Evolutionary conservation across 2,113 vertebrate species (phyloP), one percentile per base, ranked within the genome.

Genomic region (Larimichthys crocea): DNA sequence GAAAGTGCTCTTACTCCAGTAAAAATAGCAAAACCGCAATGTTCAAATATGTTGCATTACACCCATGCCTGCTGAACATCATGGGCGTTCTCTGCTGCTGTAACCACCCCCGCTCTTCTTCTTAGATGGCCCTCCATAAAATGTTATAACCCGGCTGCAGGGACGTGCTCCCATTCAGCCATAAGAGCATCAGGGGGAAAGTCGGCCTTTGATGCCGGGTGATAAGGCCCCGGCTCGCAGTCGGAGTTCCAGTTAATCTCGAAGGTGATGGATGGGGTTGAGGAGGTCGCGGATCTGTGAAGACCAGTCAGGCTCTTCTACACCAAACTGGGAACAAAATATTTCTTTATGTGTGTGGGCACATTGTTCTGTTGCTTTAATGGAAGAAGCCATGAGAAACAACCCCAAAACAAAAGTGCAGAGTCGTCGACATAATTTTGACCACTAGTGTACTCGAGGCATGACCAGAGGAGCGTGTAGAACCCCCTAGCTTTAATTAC

Each of bases 11-110:
- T 72, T 31, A 56, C 31, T 29, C 35, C 20, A 78, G 29, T 65
- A 16, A 61, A 85, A 80, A 75, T 50, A 78, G 48, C 63, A 40
- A 40, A 1, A 40, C 22, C 60, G 19, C 66, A 49, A 62, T 49
- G 56, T 5, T 35, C 42, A 69, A 80, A 76, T 52, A 3, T 44
- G n/a, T 15, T 9, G 17, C 42, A 31, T 22, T 17, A 48, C 40
- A 31, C 2, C 19, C 26, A 11, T 16, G 52, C 24, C 7, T 29
- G 10, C 56, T 61, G 44, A 3, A 17, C 14, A 19, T 17, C 10
- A 16, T 26, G 63, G 44, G 9, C 19, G 8, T 46, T 57, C 22
- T 73, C 17, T 73, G 71, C 10, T 40, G 26, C 20, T 73, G 6
- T 29, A 14, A 8, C 5, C 6, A 5, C 11, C 19, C 15, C 15